Base-by-base conservation (phyloP, 2,797 vertebrate species). In the Muraenolepis orangiensis region DNA sequence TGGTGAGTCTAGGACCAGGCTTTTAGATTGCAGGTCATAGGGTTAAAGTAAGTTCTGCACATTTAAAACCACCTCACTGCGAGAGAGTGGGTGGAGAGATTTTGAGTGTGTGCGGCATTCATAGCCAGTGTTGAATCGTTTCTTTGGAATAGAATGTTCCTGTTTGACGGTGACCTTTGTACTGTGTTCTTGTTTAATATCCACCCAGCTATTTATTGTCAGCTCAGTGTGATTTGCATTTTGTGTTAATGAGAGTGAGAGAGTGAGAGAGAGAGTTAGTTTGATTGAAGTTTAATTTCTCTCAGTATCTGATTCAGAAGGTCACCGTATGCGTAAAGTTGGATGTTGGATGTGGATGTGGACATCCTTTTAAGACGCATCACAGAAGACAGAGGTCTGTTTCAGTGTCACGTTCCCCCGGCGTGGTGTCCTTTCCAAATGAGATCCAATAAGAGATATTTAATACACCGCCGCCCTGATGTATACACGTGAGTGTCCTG, bases 401-500 rank as follows among this genome's bases (percentile, higher is more conserved):
- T 57, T 36, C 46, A 18, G 8, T 74, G 11, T 16, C n/a, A 68
- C 20, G 23, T 29, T 32, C 11, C 20, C 66, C 20, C 18, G 66
- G 51, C 69, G 66, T 26, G 46, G 13, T 6, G 3, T 66, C 29
- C 11, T 8, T 74, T 72, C 75, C 81, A 11, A 71, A 91, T 91
- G 90, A 79, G 20, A 14, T 84, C 83, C 74, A 30, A 69, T 23
- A 91, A 75, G 82, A 88, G 84, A 85, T 84, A 83, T 87, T 78
- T 90, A 68, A 66, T 81, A 70, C 57, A 76, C 40, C 88, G 74
- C 3, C 80, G 88, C 75, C 84, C 81, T 36, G 83, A 87, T 51
- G 34, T 86, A 34, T 91, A 92, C 90, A 87, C 73, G 92, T 91
- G 89, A 92, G 90, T 92, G 70, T 29, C 32, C 64, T 14, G 16